Conservation (phyloP, 2,797 vertebrate genomes). For the Lophotriccus pileatus region DNA sequence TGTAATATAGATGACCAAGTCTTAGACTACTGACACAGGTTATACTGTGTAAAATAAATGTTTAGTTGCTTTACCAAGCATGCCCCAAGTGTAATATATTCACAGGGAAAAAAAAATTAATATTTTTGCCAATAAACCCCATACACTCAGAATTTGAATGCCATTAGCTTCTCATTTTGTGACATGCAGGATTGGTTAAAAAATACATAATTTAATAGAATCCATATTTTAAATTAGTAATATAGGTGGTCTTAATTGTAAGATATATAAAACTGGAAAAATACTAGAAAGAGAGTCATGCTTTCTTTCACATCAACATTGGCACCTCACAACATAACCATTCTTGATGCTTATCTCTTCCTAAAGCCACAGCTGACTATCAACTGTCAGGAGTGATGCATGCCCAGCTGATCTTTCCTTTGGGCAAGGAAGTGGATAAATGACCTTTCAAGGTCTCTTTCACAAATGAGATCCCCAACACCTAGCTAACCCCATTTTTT, state of each 20-base stretch:
- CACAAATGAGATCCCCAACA: not conserved
- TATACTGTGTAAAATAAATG: not conserved
- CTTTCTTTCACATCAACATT: not conserved
- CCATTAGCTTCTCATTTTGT: not conserved
- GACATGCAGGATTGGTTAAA: not conserved
- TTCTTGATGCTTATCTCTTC: not conserved
- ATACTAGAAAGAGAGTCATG: not conserved
- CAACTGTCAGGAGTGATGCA: not conserved
- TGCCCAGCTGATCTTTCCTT: not conserved
- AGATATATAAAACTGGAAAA: not conserved
- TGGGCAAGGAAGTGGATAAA: not conserved
- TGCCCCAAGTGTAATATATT: not conserved
- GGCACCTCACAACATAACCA: not conserved
- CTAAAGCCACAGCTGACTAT: not conserved
- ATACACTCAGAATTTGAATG: not conserved
- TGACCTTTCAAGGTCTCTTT: not conserved
- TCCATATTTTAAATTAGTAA: not conserved
- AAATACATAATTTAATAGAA: not conserved
- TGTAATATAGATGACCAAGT: not conserved
- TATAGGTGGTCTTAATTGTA: not conserved
- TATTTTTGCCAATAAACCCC: not conserved
- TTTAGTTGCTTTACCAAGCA: not conserved
- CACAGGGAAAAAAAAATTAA: not conserved
- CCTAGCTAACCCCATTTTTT: not conserved
- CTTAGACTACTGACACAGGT: not conserved